Base-by-base conservation (phyloP, 2,113 vertebrate species). In the Apodemus speciosus region DNA sequence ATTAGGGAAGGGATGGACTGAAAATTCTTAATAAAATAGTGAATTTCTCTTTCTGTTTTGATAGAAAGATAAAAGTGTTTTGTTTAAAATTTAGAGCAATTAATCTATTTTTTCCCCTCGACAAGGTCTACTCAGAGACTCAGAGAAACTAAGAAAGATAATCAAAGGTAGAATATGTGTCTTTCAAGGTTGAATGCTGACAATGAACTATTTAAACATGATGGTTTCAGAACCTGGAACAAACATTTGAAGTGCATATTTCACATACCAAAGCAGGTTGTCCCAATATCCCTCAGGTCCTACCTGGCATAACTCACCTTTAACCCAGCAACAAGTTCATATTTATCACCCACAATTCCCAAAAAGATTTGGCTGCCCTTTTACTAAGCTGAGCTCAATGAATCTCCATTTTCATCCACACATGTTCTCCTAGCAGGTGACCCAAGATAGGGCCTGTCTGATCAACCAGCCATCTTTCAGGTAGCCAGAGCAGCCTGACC, bases 401-500 rank as follows among this genome's bases (percentile, higher is more conserved):
- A 11, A 38, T 79, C 66, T 53, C 68, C 0, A 6, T 32, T n/a
- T 27, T 46, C 16, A 10, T 81, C 43, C 76, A 32, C 83, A 30
- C 27, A 4, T 16, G 85, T 20, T 46, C 43, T 46, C 43, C 43
- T 46, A 46, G 43, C 98, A 98, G 98, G 96, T 23, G 95, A 97
- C 80, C 87, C 43, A 94, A 20, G 21, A 89, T 91, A 75, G 95
- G 90, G 87, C 94, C 73, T 9, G 5, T 40, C 76, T 20, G 46
- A 94, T 86, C 68, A 1, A 30, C 92, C 73, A 38, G 68, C 56
- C n/a, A 80, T 51, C 92, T 96, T 43, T 98, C 96, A 0, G 98
- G 96, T 58, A 98, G 98, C 95, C 97, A 18, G 95, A 98, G 97
- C 98, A 98, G 98, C 96, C 96, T 98, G 95, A 95, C 96, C 95